Conservation (phyloP, 1,140 invertebrate species). For the Kradibia gibbosae region DNA sequence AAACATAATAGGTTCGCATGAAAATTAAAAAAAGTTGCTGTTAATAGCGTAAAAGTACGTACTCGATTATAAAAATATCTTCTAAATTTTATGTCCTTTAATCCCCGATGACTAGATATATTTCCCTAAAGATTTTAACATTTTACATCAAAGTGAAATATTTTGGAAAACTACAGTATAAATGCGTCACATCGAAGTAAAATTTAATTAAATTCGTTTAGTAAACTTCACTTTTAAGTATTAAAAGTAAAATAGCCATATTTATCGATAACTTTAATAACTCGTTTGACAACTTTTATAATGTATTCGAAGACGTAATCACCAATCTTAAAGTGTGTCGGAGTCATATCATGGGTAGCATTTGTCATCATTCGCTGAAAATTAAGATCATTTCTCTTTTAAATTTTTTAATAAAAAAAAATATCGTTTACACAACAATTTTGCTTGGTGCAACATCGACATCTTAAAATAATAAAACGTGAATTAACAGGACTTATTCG, state of each 20-base stretch:
- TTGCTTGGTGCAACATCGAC: conserved; percentile 17
- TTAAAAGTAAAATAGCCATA: neutral
- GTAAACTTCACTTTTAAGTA: neutral
- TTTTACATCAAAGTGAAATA: neutral
- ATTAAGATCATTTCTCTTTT: conserved; percentile 39
- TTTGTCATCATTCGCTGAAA: conserved; percentile 46
- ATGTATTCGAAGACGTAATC: conserved; percentile 46
- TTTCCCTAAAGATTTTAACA: neutral
- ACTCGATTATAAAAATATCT: too few relatives aligned
- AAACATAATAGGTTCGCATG: too few relatives aligned
- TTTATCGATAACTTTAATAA: neutral
- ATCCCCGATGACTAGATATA: neutral
- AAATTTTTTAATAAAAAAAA: conserved; percentile 4
- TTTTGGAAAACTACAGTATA: neutral
- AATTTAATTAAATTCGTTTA: neutral
- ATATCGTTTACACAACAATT: conserved; percentile 15
- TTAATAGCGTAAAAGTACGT: too few relatives aligned
- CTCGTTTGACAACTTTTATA: conserved; percentile 12
- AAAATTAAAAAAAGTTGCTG: too few relatives aligned
- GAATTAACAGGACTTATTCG: neutral
- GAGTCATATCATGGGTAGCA: conserved; percentile 44
- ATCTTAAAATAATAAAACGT: conserved; percentile 12
- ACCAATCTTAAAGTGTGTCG: conserved; percentile 45
- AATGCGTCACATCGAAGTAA: neutral
- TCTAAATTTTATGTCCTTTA: neutral